Base-by-base conservation (phyloP, 2,113 vertebrate species). In the Odobenus rosmarus region DNA sequence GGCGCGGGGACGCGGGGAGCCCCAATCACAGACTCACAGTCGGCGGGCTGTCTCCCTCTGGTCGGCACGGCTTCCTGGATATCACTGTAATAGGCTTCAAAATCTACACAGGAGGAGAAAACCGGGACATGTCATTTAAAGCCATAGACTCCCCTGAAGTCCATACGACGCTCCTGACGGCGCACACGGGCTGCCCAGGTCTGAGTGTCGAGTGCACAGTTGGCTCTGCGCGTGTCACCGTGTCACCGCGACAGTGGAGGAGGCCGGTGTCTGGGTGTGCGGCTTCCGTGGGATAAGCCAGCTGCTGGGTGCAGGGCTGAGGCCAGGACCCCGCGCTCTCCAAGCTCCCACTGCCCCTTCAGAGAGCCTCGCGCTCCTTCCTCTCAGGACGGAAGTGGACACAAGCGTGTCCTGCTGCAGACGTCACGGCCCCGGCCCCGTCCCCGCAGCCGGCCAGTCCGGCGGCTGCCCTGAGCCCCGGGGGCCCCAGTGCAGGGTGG, bases 31-130 rank as follows among this genome's bases (percentile, higher is more conserved):
- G 69, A 85, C 85, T 76, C 51, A 39, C 33, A 82, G 81, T 96
- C 77, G 94, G 95, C 95, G 76, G 91, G 86, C 39, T 86, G 95
- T 90, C 98, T 96, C 61, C 97, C 97, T 33, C 16, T 6, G 16
- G 97, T 92, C 0, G 96, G 95, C 55, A 51, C 15, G 11, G 98
- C 99, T 97, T 99, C 99, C 80, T 99, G 98, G 77, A 99, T 91
- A 16, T 97, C 96, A 51, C 96, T 91, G 80, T 98, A 98, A 53
- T 97, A 96, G 71, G 81, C 87, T n/a, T 98, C 98, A 90, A 98
- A 99, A 95, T 98, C 98, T 99, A 92, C 5, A n/a, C 59, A 10
- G 88, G 53, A 96, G 28, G 80, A 61, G 6, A 72, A 82, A 83
- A 90, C 2, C 15, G 28, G 3, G 51, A 46, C 5, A 4, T 36